These are phyloP conservation scores for Pithys albifrons DNA, from an alignment of 2,113 vertebrate genomes.

Conservation along the genomic window DNA sequence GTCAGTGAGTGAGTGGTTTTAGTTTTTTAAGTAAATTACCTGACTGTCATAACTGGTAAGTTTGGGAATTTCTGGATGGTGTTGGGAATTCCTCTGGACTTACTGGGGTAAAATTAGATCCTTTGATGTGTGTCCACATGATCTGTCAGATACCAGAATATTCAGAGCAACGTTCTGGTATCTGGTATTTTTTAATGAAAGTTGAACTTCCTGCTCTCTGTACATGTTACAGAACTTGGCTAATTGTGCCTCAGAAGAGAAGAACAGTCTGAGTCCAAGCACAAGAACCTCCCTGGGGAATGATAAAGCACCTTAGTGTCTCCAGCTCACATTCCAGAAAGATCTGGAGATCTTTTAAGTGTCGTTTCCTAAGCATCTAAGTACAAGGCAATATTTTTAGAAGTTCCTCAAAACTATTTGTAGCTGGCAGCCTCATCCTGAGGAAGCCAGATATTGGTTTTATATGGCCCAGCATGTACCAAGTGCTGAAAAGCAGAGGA, in stretches of 20 bases:
- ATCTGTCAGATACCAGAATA: background rate
- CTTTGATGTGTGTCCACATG: background rate
- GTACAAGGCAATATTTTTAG: background rate
- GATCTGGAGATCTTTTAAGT: background rate
- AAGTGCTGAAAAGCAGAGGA: background rate
- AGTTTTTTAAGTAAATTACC: background rate
- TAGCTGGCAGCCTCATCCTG: background rate
- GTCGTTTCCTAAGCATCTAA: background rate
- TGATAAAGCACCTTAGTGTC: conserved; percentile 2
- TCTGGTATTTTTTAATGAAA: background rate
- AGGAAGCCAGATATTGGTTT: background rate
- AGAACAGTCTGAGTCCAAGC: background rate
- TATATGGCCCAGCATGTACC: background rate
- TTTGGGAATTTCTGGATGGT: background rate
- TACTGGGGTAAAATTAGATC: background rate
- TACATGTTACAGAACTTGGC: background rate
- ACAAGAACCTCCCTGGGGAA: background rate
- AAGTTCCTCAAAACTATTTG: background rate
- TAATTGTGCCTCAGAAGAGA: background rate
- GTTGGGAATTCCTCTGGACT: conserved; percentile 12
- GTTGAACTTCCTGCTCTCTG: conserved; percentile 1
- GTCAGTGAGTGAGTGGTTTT: background rate
- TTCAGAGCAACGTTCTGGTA: background rate
- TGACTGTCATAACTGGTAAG: background rate
- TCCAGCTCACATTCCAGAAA: conserved; percentile 19